Evolutionary conservation across 53 echinoderm and acorn worm genomes (phyloP).

Genomic region (Mesocentrotus franciscanus): DNA sequence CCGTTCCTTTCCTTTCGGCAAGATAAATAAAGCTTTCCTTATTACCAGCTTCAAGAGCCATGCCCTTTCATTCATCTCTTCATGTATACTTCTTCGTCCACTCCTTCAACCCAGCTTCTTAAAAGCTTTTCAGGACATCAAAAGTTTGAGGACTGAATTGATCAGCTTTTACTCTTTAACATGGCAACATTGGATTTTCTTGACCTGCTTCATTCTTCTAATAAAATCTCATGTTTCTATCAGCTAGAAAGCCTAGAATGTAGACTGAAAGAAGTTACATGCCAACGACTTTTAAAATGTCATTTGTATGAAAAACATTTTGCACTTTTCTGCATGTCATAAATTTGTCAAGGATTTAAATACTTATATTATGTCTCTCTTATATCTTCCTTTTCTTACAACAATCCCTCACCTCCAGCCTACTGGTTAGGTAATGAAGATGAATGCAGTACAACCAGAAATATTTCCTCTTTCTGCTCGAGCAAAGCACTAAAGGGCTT

Average conservation of each 20-base stretch:
- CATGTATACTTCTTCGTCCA: not conserved
- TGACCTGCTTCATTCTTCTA: no score
- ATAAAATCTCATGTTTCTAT: no score
- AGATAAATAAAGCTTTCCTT: constrained; percentile 21
- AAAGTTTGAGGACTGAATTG: not conserved
- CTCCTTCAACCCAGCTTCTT: not conserved
- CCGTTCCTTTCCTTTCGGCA: constrained; percentile 24
- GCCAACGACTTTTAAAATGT: no score
- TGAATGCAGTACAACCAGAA: not conserved
- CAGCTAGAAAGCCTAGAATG: no score
- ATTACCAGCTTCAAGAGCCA: not conserved
- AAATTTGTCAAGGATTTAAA: no score
- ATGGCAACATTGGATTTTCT: not conserved
- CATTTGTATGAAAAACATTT: no score
- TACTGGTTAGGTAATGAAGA: not conserved
- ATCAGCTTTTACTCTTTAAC: not conserved
- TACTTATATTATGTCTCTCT: no score
- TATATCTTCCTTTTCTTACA: not conserved
- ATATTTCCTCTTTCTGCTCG: not conserved
- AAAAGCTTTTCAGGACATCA: not conserved
- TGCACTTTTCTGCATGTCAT: no score
- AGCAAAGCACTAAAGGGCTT: not conserved
- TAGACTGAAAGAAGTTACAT: no score
- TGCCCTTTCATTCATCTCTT: not conserved
- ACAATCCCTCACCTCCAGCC: not conserved